Percentiles rank a stretch among this genome's conserved stretches.
phyloP scores from a whole-genome alignment of 2,888 invertebrate genomes.

The Drosophila vallismaia region DNA sequence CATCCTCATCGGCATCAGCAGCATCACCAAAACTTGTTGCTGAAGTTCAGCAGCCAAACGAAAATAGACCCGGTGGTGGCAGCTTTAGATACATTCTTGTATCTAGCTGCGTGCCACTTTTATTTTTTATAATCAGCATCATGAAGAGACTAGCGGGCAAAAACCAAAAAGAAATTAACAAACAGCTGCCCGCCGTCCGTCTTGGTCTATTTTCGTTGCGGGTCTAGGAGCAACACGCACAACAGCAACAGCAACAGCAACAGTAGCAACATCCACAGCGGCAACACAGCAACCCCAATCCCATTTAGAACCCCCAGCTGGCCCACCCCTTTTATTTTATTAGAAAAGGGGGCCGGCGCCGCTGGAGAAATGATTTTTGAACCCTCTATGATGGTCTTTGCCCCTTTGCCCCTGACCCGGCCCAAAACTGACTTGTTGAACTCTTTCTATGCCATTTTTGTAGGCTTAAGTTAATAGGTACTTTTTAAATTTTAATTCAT shows the following conservation, averaged over 20 bases:
- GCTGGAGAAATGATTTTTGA: conserved; percentile 18
- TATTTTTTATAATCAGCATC: conserved; percentile 35
- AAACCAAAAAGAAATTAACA: conserved; percentile 9
- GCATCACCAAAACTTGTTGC: conserved; percentile 43
- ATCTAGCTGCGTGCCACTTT: conserved; percentile 48
- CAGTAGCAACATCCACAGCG: conserved; percentile 19
- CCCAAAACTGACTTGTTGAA: conserved; percentile 49
- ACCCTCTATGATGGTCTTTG: conserved; percentile 47
- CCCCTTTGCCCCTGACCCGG: conserved; percentile 46
- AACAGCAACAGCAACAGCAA: conserved; percentile 18
- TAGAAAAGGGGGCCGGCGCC: conserved; percentile 38
- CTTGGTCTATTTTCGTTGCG: conserved; percentile 73
- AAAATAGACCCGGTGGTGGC: conserved; percentile 56
- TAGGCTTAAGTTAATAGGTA: conserved; percentile 80
- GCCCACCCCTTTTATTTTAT: conserved; percentile 26
- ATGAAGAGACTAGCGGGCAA: conserved; percentile 22
- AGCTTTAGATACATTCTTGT: conserved; percentile 47
- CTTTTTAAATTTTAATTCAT: conserved; percentile 74
- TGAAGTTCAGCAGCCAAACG: conserved; percentile 58
- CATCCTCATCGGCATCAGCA: conserved; percentile 18
- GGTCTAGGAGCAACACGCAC: conserved; percentile 44
- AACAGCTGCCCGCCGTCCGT: conserved; percentile 59
- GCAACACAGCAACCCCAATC: conserved; percentile 5
- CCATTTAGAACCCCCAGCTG: conserved; percentile 24
- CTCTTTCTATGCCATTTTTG: conserved; percentile 70